A percentile compares a stretch with the other conserved stretches of the same genome.
Conservation (phyloP, 2,797 vertebrate species). For the Chloroceryle inda region DNA sequence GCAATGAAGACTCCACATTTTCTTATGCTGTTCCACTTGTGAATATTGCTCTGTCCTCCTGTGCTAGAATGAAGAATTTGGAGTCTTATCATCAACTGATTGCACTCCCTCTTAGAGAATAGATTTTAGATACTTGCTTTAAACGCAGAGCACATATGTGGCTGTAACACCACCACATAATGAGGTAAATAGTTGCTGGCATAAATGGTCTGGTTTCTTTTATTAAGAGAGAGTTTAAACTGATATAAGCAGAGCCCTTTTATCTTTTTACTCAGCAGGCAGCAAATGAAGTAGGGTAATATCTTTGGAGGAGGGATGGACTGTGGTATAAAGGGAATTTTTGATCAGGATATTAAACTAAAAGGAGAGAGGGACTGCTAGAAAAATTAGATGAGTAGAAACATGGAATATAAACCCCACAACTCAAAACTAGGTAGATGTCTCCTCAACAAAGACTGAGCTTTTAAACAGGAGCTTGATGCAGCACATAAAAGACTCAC, state of each 20-base stretch:
- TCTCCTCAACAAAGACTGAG: not conserved
- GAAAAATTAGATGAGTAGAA: not conserved
- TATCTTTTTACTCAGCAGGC: not conserved
- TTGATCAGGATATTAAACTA: not conserved
- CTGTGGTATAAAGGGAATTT: not conserved
- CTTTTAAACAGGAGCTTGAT: not conserved
- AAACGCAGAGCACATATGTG: not conserved
- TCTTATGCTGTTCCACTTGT: not conserved
- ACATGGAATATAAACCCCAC: not conserved
- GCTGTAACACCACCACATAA: not conserved
- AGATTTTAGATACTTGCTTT: not conserved
- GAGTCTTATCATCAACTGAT: not conserved
- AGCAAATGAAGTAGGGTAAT: slow-evolving; percentile 11
- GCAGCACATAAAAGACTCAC: rapidly evolving
- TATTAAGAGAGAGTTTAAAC: not conserved
- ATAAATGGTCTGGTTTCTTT: not conserved
- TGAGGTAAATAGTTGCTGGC: not conserved
- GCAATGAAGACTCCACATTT: not conserved
- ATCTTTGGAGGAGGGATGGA: not conserved
- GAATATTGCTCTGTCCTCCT: not conserved
- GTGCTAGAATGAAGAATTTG: not conserved
- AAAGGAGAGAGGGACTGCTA: not conserved
- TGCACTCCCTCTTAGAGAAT: not conserved
- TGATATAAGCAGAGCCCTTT: not conserved
- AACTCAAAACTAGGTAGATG: not conserved